phyloP scores from a whole-genome alignment of 2,113 vertebrate genomes.

The Chamaea fasciata region DNA sequence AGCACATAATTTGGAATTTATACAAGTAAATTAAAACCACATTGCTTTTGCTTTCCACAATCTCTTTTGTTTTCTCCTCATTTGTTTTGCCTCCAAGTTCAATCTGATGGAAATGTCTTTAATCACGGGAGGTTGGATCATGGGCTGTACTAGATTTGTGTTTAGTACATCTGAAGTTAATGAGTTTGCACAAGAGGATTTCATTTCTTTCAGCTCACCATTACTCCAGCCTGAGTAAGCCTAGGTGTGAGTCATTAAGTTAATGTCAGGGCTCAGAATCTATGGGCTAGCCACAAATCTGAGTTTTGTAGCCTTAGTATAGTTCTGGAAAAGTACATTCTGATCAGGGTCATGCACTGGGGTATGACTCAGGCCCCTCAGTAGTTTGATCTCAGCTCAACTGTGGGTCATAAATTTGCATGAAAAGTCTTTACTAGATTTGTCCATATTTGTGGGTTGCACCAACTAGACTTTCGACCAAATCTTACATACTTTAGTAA shows the following conservation, averaged over 20 bases:
- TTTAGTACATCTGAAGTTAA: neutral
- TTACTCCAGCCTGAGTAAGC: neutral
- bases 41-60: neutral
- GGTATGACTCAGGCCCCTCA: fast-evolving
- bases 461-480: neutral
- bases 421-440: neutral
- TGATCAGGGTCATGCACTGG: no score
- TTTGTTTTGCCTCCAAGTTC: constrained; percentile 1
- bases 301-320: neutral
- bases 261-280: neutral
- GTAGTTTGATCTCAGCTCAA: neutral
- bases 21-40: constrained; percentile 23
- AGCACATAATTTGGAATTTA: neutral
- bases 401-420: neutral
- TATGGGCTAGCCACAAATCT: neutral
- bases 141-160: neutral
- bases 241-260: neutral
- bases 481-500: neutral
- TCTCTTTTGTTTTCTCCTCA: neutral
- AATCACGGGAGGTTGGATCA: neutral
- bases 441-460: neutral
- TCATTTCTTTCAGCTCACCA: neutral
- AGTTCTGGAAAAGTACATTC: neutral
- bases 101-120: neutral
- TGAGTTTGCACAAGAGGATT: neutral